Percentiles rank a stretch among this genome's conserved stretches.
These are phyloP conservation scores for Coptodon rendalli DNA, from an alignment of 2,113 vertebrate species.

Conservation along the genomic window DNA sequence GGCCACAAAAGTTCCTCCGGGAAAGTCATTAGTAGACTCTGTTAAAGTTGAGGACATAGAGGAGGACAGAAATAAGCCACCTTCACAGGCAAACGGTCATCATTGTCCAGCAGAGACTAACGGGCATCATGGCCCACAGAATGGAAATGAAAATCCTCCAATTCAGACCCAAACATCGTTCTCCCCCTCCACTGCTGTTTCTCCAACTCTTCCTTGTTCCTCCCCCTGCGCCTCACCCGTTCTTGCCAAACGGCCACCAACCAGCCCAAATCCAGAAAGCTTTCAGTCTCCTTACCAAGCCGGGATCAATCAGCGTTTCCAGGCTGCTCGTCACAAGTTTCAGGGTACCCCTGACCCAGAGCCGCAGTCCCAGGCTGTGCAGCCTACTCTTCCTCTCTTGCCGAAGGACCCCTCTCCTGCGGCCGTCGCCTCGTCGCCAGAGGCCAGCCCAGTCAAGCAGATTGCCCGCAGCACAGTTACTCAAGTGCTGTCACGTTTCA, in stretches of 20 bases:
- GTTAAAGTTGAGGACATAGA: constrained; percentile 47
- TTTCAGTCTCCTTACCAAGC: constrained; percentile 92
- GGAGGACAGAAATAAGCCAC: constrained; percentile 30
- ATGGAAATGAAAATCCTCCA: constrained; percentile 18
- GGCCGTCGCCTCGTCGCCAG: constrained; percentile 60
- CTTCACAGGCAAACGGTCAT: constrained; percentile 71
- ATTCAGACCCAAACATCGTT: constrained; percentile 16
- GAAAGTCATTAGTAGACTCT: neutral
- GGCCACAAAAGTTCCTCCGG: constrained; percentile 9
- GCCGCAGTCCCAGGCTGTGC: neutral
- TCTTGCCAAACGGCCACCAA: constrained; percentile 65
- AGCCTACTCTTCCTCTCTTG: constrained; percentile 56
- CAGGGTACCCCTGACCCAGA: constrained; percentile 77
- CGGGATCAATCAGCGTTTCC: constrained; percentile 94
- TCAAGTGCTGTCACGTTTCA: constrained; percentile 89
- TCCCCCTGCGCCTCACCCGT: constrained; percentile 82
- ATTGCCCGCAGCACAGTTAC: constrained; percentile 89
- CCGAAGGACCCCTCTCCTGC: constrained; percentile 72
- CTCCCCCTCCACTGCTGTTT: constrained; percentile 68
- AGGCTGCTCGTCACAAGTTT: constrained; percentile 91
- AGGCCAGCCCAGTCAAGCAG: constrained; percentile 83
- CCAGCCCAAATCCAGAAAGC: constrained; percentile 27
- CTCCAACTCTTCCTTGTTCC: constrained; percentile 69
- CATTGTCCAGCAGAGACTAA: constrained; percentile 26
- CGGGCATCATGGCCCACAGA: constrained; percentile 45